A percentile compares a stretch with the other conserved stretches of the same genome.
These are phyloP conservation scores for Drosophila kambysellisi DNA, from an alignment of 2,888 invertebrate species.

Conservation along the genomic window DNA sequence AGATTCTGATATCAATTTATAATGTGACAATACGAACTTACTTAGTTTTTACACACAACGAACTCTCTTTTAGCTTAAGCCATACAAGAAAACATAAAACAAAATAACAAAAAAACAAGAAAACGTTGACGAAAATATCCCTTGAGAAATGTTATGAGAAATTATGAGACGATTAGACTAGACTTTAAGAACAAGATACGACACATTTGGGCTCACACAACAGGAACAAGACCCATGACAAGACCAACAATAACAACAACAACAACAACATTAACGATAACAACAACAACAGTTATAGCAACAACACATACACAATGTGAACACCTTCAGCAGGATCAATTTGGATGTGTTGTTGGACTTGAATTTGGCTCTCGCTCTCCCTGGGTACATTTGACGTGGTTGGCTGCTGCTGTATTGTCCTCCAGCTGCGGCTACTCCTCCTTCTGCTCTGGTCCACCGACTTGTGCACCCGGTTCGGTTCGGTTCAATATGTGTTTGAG, in stretches of 20 bases:
- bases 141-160: conserved; percentile 55
- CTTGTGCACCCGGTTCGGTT: conserved; percentile 73
- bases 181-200: conserved; percentile 54
- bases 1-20: conserved; percentile 65
- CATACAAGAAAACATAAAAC: conserved; percentile 40
- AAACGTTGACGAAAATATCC: conserved; percentile 60
- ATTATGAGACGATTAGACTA: conserved; percentile 58
- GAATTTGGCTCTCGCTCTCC: conserved; percentile 30
- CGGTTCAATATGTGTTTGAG: conserved; percentile 24
- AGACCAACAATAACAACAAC: conserved; percentile 25
- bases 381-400: conserved; percentile 67
- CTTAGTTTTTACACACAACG: conserved; percentile 59
- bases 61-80: conserved; percentile 62
- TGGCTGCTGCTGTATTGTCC: conserved; percentile 77
- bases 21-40: conserved; percentile 62
- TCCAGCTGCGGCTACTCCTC: conserved; percentile 77
- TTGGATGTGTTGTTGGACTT: conserved; percentile 56
- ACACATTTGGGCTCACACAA: conserved; percentile 68
- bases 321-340: conserved; percentile 37
- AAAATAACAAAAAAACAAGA: conserved; percentile 23
- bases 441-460: conserved; percentile 78
- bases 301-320: conserved; percentile 46
- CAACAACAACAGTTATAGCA: conserved; percentile 24
- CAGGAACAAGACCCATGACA: conserved; percentile 44
- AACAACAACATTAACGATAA: conserved; percentile 1